Percentiles rank a stretch among this genome's conserved stretches.
Evolutionary conservation across 2,888 invertebrate genomes (phyloP).

Genomic region (Pachycephus smyrnensis): DNA sequence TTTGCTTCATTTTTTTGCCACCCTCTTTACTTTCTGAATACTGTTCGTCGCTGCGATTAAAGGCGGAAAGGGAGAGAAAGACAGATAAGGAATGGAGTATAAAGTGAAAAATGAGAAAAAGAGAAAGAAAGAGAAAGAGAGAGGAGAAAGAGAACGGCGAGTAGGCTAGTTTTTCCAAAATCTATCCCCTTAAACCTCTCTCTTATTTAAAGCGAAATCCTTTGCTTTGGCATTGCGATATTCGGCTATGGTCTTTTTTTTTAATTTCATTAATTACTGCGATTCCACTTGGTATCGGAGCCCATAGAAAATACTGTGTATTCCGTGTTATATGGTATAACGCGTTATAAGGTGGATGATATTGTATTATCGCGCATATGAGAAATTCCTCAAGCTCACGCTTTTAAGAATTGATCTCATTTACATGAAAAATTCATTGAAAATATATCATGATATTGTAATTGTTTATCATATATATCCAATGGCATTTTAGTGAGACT

Average conservation of each 20-base stretch:
- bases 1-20: constrained; percentile 6
- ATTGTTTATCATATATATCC: not conserved
- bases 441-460: not conserved
- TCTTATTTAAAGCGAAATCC: not conserved
- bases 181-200: not conserved
- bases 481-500: not conserved
- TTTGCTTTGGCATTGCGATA: not conserved
- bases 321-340: not conserved
- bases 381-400: not conserved
- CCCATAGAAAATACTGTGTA: not conserved
- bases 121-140: not conserved
- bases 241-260: not conserved
- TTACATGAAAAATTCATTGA: not conserved
- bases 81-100: not conserved
- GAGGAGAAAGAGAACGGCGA: not conserved
- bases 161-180: not conserved
- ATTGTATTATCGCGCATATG: not conserved
- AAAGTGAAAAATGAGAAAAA: not conserved
- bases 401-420: not conserved
- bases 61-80: not conserved
- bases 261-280: not conserved
- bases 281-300: not conserved
- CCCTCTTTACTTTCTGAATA: constrained; percentile 12
- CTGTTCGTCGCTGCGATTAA: not conserved
- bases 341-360: not conserved